Evolutionary conservation across 2,888 invertebrate genomes (phyloP), one percentile per base, ranked within the genome.

Genomic region (Anoncus sp.): DNA sequence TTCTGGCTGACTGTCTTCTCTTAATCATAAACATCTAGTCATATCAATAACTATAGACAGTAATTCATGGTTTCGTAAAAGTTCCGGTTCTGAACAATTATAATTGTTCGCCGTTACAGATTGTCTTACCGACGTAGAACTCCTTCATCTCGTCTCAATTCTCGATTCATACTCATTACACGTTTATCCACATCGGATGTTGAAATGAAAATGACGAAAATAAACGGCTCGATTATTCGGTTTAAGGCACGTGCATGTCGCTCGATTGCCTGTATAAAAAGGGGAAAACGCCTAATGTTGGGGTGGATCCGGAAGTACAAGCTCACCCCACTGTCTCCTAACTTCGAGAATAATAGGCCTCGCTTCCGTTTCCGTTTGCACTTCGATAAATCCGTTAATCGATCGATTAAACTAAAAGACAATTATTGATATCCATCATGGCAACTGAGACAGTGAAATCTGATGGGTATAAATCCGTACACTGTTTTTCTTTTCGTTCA

Each of bases 351-450:
- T 47, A 43, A 72, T 35, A 27, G 70, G 9, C 40, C 60, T 55
- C 16, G 38, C 62, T 55, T 63, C 71, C 71, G 72, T 18, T 65
- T 72, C 63, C 55, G 63, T 65, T 72, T 72, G 38, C 72, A 57
- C 72, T 72, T 43, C 35, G 72, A 72, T 72, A 72, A 72, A 72
- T 72, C 63, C 16, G 63, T 47, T 72, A 63, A 55, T 72, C 62
- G 72, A 47, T 65, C 47, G 63, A 38, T 63, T 72, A 63, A 72
- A 38, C 72, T n/a, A 16, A 51, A 43, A 55, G 55, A 72, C 72
- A 72, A 72, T 72, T 35, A 24, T 60, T 40, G 27, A 53, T 24
- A 27, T 14, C 3, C 22, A 12, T 49, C 49, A 1, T 10, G 20
- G 9, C 9, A 60, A 16, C 35, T 7, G 0, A 10, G 20, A 49